Base-by-base conservation (phyloP, 2,888 invertebrate species). In the Lordiphosa andalusiaca region DNA sequence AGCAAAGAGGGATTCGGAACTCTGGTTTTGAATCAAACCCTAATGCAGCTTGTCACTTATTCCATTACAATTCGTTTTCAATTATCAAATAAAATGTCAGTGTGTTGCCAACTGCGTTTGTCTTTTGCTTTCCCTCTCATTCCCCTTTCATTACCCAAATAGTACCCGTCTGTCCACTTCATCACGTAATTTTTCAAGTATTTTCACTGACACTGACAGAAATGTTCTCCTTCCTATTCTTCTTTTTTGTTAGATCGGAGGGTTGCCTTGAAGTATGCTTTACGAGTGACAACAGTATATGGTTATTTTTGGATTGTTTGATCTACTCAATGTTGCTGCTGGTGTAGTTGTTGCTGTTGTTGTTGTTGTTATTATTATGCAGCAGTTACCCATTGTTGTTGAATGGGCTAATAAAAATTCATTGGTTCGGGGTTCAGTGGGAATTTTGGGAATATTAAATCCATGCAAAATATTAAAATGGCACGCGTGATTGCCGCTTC, bases 381-480 rank as follows among this genome's bases (percentile, higher is more conserved):
- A 84, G 84, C 84, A 81, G 77, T 81, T 67, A 69, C 71, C 61
- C 63, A 71, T 71, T 69, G 69, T 72, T 65, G 69, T 33, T 57
- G 54, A 69, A 76, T 69, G 85, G 60, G 73, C 85, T 78, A 84
- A 84, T 84, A 75, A 73, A 85, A 85, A 84, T 85, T 84, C 75
- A 85, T 85, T 77, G 52, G 30, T 9, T 9, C 2, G 30, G 30
- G 9, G 30, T 30, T 7, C 7, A 30, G 9, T 30, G 30, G 9
- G 3, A 9, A 9, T 9, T 9, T 30, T 9, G 2, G 30, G 30
- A 30, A 30, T 19, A 1, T 16, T 16, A 1, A 3, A 30, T 30
- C 9, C 7, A 30, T 30, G 3, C 7, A 3, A 25, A 25, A 25
- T 25, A 6, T 25, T 25, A 25, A 25, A 25, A 2, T 6, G 25